Evolutionary conservation across 2,888 invertebrate genomes (phyloP), one percentile per base, ranked within the genome.

Genomic region (Synanthedon tipuliformis): DNA sequence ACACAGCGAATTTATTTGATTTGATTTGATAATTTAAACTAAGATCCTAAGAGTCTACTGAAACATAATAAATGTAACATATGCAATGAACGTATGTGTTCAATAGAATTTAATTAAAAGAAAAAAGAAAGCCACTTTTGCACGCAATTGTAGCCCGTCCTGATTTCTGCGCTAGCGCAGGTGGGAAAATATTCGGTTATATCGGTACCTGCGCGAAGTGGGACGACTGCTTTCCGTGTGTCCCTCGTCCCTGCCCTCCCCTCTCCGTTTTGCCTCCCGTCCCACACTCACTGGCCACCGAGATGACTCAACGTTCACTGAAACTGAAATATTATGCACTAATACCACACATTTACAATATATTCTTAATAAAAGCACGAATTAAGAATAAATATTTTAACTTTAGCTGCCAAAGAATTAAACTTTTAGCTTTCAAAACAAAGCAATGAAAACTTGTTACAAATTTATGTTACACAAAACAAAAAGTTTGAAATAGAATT

Each of bases 171-270:
- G 68, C 65, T 55, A 59, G 69, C 75, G 78, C 85, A 84, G 84
- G 84, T 82, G 83, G 75, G 69, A 75, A 79, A 75, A 72, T 82
- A 82, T 84, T 83, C 78, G 69, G 77, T 79, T 85, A 86, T 82
- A 83, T 84, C 73, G 66, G 82, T 84, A 80, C 81, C 76, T 79
- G 78, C 63, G 65, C 65, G 64, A 83, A 81, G 77, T 85, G 78
- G 84, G 80, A 64, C 81, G 79, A 75, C 63, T 65, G 73, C 69
- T 82, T 82, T 81, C 81, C 77, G 75, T 68, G 63, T 71, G 64
- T 61, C 65, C 62, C 55, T 53, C 55, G 53, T 52, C 55, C 55
- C 52, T 45, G 50, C 53, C 54, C 59, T 60, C 56, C 55, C 57
- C 52, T 54, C 53, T 50, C 55, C 48, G 40, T 34, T 34, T 34